These are phyloP conservation scores for Habroteleia sp. DNA, from an alignment of 2,888 invertebrate genomes.

Conservation along the genomic window DNA sequence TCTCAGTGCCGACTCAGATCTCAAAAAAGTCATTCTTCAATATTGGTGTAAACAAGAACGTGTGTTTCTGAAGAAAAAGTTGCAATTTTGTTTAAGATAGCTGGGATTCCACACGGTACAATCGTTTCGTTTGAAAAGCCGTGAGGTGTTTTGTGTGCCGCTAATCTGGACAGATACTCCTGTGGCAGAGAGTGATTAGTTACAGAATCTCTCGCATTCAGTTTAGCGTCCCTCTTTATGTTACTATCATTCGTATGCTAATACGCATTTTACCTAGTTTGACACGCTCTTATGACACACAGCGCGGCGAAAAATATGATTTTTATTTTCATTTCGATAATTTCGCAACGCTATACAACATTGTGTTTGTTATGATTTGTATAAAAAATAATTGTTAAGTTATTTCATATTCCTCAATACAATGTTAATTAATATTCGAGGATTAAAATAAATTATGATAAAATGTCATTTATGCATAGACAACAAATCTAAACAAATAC, in stretches of 20 bases:
- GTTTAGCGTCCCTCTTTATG: constrained; percentile 70
- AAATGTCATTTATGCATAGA: no score
- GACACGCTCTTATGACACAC: constrained; percentile 47
- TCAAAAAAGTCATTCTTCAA: constrained; percentile 1
- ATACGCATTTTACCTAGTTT: constrained; percentile 65
- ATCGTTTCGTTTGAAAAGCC: constrained; percentile 43
- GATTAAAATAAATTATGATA: no score
- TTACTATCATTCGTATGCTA: constrained; percentile 75
- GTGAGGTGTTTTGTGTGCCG: constrained; percentile 43
- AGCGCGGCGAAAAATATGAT: constrained; percentile 49
- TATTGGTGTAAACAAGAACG: constrained; percentile 14
- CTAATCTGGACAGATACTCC: constrained; percentile 36
- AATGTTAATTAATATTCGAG: no score
- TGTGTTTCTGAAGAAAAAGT: constrained; percentile 4
- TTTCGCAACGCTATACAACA: constrained; percentile 45
- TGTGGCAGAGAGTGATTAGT: constrained; percentile 71
- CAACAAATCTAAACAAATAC: no score
- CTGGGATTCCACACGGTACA: constrained; percentile 26
- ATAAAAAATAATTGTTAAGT: constrained; percentile 68
- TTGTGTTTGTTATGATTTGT: constrained; percentile 68
- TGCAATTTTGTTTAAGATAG: constrained; percentile 20
- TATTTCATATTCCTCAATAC: no score
- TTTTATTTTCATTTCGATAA: constrained; percentile 54
- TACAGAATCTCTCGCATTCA: constrained; percentile 70
- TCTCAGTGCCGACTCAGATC: constrained; percentile 54